phyloP scores from a whole-genome alignment of 2,113 vertebrate genomes.

The Australoheros scitulus region DNA sequence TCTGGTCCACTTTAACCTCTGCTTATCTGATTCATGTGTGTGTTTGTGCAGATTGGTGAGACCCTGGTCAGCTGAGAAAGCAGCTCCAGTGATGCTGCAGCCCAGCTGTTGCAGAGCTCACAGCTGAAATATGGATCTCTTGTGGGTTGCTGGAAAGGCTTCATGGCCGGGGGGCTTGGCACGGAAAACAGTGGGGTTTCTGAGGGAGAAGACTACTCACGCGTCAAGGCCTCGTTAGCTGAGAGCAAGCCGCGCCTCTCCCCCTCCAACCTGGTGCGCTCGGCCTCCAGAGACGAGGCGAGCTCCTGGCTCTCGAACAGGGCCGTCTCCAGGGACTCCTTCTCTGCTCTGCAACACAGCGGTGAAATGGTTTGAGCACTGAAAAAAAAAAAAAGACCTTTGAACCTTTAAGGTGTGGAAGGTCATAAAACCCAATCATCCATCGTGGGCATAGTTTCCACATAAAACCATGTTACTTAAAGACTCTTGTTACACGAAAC shows the following conservation, averaged over 20 bases:
- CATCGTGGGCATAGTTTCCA: constrained; percentile 56
- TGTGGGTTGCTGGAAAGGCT: constrained; percentile 69
- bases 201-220: constrained; percentile 77
- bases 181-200: constrained; percentile 54
- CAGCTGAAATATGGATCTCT: constrained; percentile 76
- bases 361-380: constrained; percentile 32
- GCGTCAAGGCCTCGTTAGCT: constrained; percentile 80
- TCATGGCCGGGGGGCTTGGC: constrained; percentile 64
- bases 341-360: constrained; percentile 78
- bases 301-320: constrained; percentile 82
- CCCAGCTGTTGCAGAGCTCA: constrained; percentile 75
- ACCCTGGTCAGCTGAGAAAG: constrained; percentile 68
- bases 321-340: constrained; percentile 81
- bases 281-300: constrained; percentile 73
- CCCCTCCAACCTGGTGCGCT: constrained; percentile 74
- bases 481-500: too few relatives aligned
- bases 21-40: constrained; percentile 57
- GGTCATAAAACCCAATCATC: constrained; percentile 65
- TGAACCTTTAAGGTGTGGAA: constrained; percentile 58
- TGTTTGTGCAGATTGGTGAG: constrained; percentile 51
- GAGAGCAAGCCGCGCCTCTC: constrained; percentile 70
- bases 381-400: constrained; percentile 44
- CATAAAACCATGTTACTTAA: constrained; percentile 51
- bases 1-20: neutral
- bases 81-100: constrained; percentile 58